phyloP scores from a whole-genome alignment of 2,888 invertebrate genomes.

The Sphaerophoria taeniata region DNA sequence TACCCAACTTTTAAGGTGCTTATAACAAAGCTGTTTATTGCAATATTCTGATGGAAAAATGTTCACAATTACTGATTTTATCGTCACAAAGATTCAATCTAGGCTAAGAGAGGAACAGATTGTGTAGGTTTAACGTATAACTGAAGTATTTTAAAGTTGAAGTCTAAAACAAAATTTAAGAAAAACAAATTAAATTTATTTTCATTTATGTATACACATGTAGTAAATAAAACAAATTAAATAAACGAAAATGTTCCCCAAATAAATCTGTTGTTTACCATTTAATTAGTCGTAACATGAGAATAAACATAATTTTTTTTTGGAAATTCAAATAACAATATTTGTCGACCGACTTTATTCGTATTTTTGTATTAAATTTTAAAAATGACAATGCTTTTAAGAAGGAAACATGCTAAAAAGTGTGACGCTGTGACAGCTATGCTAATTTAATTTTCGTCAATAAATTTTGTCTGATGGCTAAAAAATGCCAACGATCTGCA shows the following conservation, averaged over 20 bases:
- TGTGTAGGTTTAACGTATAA: too few relatives aligned
- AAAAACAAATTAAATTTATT: too few relatives aligned
- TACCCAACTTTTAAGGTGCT: too few relatives aligned
- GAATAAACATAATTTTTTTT: not conserved
- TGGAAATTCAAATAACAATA: slow-evolving; percentile 20
- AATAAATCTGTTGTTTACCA: slow-evolving; percentile 28
- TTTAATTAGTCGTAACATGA: not conserved
- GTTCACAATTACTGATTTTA: too few relatives aligned
- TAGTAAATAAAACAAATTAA: not conserved
- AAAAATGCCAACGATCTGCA: slow-evolving; percentile 6
- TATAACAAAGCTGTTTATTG: too few relatives aligned
- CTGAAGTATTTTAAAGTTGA: too few relatives aligned
- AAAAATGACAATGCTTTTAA: slow-evolving; percentile 15
- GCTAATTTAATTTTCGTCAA: slow-evolving; percentile 39
- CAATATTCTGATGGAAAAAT: too few relatives aligned
- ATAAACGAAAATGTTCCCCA: slow-evolving; percentile 9
- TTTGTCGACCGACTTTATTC: slow-evolving; percentile 18
- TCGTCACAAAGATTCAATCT: too few relatives aligned
- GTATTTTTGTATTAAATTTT: not conserved
- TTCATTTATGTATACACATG: too few relatives aligned
- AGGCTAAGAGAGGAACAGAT: too few relatives aligned
- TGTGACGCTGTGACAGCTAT: too few relatives aligned
- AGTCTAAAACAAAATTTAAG: too few relatives aligned
- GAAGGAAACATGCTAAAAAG: slow-evolving; percentile 49
- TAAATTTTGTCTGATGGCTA: slow-evolving; percentile 3